Evolutionary conservation across 2,797 vertebrate species (phyloP), one percentile per base, ranked within the genome.

Genomic region (Liasis olivaceus): DNA sequence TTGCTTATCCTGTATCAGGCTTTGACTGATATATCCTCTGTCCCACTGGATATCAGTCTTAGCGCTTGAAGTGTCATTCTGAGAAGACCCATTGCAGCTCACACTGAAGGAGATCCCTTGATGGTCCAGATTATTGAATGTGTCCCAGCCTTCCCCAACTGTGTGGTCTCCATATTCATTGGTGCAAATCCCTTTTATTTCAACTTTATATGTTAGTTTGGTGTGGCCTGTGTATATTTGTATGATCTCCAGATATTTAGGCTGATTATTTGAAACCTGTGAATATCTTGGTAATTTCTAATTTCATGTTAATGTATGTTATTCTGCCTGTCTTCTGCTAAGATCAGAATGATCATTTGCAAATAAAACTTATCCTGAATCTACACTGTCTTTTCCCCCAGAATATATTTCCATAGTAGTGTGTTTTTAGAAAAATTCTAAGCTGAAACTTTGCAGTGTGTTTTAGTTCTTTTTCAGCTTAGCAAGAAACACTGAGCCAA

Each of bases 401-500:
- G 72, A 81, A 81, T 81, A 81, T 47, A 81, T 81, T 81, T 81
- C 66, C 54, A 63, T 63, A 26, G 12, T 87, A 77, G 93, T 85
- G 31, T 0, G 91, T 51, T 0, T 58, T 94, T 91, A 93, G 13
- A 47, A 47, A 81, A 36, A 88, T 69, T 24, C 62, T 22, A 88
- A 91, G 28, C 4, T 92, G 64, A 91, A 89, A 93, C n/a, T 15
- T 90, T 91, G 77, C 93, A 93, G 91, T 94, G 31, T 22, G 93
- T 93, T 92, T 90, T 92, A 94, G 69, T 8, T 28, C 8, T 85
- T 93, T 93, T 91, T 94, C 90, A 95, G 92, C 20, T 94, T 92
- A 89, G 85, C 63, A 93, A 69, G 90, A 88, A 90, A 2, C 0
- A 0, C 20, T 5, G 77, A 47, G 77, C 77, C 42, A 81, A 17